A percentile compares a stretch with the other conserved stretches of the same genome.
Evolutionary conservation across 2,113 vertebrate species (phyloP).

Genomic region (Osmerus eperlanus): DNA sequence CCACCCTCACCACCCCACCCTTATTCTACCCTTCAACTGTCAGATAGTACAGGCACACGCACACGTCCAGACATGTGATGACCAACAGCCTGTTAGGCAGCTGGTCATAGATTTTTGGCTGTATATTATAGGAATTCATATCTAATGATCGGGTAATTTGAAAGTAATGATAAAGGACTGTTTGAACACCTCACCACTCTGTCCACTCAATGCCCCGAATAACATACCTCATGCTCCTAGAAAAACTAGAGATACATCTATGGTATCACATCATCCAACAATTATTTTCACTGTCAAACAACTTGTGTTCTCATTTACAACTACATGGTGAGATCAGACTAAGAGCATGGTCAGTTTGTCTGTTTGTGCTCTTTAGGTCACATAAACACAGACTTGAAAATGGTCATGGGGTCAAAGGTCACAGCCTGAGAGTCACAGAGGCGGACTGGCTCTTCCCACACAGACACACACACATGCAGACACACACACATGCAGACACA

Average conservation of each 20-base stretch:
- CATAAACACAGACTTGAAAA: slow-evolving; percentile 49
- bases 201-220: too few relatives aligned
- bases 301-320: too few relatives aligned
- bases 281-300: too few relatives aligned
- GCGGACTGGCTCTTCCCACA: slow-evolving; percentile 24
- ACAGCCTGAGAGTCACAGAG: slow-evolving; percentile 23
- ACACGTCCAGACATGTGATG: too few relatives aligned
- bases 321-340: too few relatives aligned
- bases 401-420: slow-evolving; percentile 41
- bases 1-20: not conserved
- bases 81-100: not conserved
- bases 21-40: not conserved
- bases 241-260: too few relatives aligned
- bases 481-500: not conserved
- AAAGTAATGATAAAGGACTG: too few relatives aligned
- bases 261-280: too few relatives aligned
- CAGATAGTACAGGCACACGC: not conserved
- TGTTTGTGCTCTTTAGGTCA: slow-evolving; percentile 41
- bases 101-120: not conserved
- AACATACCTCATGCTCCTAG: too few relatives aligned
- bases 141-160: too few relatives aligned
- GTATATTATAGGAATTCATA: too few relatives aligned
- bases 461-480: slow-evolving; percentile 17
- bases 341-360: slow-evolving; percentile 21
- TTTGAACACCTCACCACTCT: too few relatives aligned